Percentiles rank a stretch among this genome's conserved stretches.
phyloP scores from a whole-genome alignment of 2,888 invertebrate genomes.

The Metallyticus violacea region DNA sequence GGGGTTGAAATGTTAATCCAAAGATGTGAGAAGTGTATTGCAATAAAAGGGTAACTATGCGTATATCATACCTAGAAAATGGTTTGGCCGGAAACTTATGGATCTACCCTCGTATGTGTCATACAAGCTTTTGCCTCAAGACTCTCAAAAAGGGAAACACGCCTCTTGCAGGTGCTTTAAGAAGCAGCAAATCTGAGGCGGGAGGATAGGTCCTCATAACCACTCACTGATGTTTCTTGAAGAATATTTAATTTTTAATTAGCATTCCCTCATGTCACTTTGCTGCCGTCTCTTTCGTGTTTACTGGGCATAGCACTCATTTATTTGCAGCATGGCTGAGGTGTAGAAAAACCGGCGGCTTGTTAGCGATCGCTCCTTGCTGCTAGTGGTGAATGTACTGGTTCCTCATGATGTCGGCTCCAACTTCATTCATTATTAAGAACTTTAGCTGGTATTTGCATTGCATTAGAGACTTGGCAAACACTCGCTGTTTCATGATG shows the following conservation, averaged over 20 bases:
- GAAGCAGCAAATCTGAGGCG: too few relatives aligned
- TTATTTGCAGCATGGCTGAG: not conserved
- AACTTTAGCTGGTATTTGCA: not conserved
- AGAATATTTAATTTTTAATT: not conserved
- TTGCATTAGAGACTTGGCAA: not conserved
- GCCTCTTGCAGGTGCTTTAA: too few relatives aligned
- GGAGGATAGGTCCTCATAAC: too few relatives aligned
- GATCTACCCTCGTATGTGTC: too few relatives aligned
- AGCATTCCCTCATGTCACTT: not conserved
- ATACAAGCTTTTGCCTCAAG: too few relatives aligned
- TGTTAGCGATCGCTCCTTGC: not conserved
- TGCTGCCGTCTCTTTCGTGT: not conserved
- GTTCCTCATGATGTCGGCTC: not conserved
- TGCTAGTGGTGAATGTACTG: not conserved
- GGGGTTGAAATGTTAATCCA: too few relatives aligned
- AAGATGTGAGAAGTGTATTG: too few relatives aligned
- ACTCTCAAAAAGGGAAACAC: too few relatives aligned
- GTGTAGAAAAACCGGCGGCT: not conserved
- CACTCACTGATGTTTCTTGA: not conserved
- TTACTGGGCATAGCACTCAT: not conserved
- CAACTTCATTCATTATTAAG: conserved; percentile 8
- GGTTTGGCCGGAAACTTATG: too few relatives aligned
- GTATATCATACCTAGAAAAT: too few relatives aligned
- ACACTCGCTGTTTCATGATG: not conserved
- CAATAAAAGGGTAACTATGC: too few relatives aligned